Evolutionary conservation across 2,113 vertebrate genomes (phyloP).

Genomic region (Muscicapa adusta): DNA sequence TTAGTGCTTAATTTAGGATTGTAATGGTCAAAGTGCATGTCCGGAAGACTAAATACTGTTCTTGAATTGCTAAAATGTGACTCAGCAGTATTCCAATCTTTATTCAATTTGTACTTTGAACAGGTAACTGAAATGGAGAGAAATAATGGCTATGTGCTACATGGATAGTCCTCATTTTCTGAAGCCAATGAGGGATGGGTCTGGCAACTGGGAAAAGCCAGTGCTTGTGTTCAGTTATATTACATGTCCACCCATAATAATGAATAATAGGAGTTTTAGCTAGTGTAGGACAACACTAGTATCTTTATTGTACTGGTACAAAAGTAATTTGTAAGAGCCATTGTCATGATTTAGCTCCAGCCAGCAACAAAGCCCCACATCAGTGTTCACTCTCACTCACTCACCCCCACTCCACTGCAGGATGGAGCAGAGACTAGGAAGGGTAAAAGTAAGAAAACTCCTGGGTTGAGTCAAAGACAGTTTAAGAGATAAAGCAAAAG

Average conservation of each 20-base stretch:
- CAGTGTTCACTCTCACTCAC: not conserved
- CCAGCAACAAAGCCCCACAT: fast-evolving
- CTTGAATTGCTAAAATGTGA: not conserved
- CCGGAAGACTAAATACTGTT: not conserved
- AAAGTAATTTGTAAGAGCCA: not conserved
- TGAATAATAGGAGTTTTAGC: not conserved
- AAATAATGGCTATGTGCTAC: not conserved
- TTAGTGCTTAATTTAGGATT: not conserved
- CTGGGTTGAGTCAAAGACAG: not conserved
- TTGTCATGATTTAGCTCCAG: not conserved
- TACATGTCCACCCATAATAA: not conserved
- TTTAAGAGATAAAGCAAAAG: not conserved
- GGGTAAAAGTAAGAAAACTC: not conserved
- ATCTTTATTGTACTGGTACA: not conserved
- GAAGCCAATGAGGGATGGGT: not conserved
- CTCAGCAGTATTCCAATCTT: not conserved
- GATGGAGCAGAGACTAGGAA: not conserved
- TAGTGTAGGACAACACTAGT: not conserved
- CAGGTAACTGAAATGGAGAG: not conserved
- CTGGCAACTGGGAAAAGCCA: not conserved
- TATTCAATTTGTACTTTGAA: not conserved
- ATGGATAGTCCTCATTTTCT: not conserved
- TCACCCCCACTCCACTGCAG: not conserved
- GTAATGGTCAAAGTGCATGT: not conserved
- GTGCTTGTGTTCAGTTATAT: not conserved